phyloP scores from a whole-genome alignment of 2,113 vertebrate genomes.

The Callipepla squamata region DNA sequence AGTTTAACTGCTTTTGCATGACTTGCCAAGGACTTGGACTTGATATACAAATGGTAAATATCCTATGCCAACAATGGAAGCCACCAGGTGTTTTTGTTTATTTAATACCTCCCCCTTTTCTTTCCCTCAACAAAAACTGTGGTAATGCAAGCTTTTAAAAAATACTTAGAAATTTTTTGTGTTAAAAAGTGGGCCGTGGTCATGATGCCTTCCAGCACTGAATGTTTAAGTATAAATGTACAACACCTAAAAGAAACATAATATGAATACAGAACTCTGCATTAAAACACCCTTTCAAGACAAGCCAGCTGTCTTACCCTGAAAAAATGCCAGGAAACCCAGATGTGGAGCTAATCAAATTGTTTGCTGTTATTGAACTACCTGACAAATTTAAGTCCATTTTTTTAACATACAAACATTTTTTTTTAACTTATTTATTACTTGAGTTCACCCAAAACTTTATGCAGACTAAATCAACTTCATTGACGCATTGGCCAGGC shows the following conservation, averaged over 20 bases:
- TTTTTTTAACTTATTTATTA: background rate
- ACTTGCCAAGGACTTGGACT: background rate
- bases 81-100: conserved; percentile 58
- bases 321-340: conserved; percentile 30
- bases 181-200: conserved; percentile 21
- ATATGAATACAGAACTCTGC: conserved; percentile 24
- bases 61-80: background rate
- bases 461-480: background rate
- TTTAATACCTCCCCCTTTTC: background rate
- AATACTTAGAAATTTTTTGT: conserved; percentile 35
- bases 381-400: background rate
- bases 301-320: conserved; percentile 36
- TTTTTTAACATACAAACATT: background rate
- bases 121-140: background rate
- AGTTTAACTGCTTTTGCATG: background rate
- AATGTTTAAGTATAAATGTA: conserved; percentile 45
- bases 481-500: background rate
- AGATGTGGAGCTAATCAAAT: conserved; percentile 42
- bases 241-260: conserved; percentile 50
- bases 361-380: conserved; percentile 44
- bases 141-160: conserved; percentile 28
- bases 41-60: background rate
- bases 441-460: background rate
- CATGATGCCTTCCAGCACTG: conserved; percentile 26
- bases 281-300: conserved; percentile 59